Evolutionary conservation across 2,888 invertebrate genomes (phyloP).

Genomic region (Spodoptera exigua): DNA sequence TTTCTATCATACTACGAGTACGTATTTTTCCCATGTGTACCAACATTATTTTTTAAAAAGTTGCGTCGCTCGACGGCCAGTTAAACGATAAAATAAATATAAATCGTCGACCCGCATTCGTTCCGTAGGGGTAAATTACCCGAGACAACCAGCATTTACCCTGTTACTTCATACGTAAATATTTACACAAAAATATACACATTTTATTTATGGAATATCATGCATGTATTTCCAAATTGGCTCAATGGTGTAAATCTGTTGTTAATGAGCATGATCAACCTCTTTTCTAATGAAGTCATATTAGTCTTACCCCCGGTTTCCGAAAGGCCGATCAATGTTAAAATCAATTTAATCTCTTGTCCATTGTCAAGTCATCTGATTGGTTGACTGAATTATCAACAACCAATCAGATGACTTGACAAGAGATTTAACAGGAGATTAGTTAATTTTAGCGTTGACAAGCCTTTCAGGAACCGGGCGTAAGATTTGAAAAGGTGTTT

Average conservation of each 20-base stretch:
- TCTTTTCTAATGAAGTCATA: no score
- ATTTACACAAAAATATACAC: background rate
- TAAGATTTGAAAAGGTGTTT: no score
- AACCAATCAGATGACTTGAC: no score
- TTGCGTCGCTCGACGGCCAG: slow-evolving; percentile 9
- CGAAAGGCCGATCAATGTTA: no score
- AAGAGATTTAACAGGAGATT: no score
- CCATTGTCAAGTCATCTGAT: no score
- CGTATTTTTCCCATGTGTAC: slow-evolving; percentile 3
- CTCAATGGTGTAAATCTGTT: background rate
- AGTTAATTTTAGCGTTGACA: no score
- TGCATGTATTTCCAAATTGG: slow-evolving; percentile 1
- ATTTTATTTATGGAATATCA: background rate
- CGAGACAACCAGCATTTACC: slow-evolving; percentile 49
- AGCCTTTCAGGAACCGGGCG: no score
- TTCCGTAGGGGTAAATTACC: slow-evolving; percentile 53
- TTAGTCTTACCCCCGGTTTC: no score
- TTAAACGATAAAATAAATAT: slow-evolving; percentile 59
- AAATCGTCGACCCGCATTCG: slow-evolving; percentile 54
- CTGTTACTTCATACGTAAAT: slow-evolving; percentile 41
- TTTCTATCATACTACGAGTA: background rate
- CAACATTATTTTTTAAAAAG: slow-evolving; percentile 29
- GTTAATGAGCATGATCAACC: no score
- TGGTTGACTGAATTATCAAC: no score
- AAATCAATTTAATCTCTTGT: no score